phyloP scores from a whole-genome alignment of 2,888 invertebrate species.

The Hyppa rectilinea region DNA sequence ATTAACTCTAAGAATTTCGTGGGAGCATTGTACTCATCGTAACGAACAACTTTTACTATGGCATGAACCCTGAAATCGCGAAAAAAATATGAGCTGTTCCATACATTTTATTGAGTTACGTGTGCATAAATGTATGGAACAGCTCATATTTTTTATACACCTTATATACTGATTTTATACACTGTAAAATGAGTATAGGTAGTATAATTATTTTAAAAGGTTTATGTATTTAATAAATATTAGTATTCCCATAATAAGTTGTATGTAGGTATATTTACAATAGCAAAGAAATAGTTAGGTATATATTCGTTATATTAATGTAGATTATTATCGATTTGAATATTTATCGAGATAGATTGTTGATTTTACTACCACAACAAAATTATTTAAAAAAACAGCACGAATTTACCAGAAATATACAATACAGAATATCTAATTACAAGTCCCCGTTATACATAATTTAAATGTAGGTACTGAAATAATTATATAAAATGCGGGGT shows the following conservation, averaged over 20 bases:
- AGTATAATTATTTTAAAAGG: neutral
- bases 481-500: slow-evolving; percentile 1
- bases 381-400: neutral
- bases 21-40: too few relatives aligned
- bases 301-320: too few relatives aligned
- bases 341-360: neutral
- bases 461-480: neutral
- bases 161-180: neutral
- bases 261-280: neutral
- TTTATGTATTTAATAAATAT: slow-evolving; percentile 6
- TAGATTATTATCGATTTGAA: neutral
- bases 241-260: neutral
- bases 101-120: too few relatives aligned
- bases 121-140: too few relatives aligned
- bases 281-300: neutral
- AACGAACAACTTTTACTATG: too few relatives aligned
- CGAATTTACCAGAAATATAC: neutral
- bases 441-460: neutral
- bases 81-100: too few relatives aligned
- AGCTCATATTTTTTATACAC: too few relatives aligned
- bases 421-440: neutral
- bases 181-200: slow-evolving; percentile 18
- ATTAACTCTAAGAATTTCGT: too few relatives aligned
- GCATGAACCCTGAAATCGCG: too few relatives aligned
- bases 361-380: neutral